Percentiles rank a stretch among this genome's conserved stretches.
Conservation (phyloP, 1,140 invertebrate genomes). For the Pachyrhynchus sulphureomaculatus region DNA sequence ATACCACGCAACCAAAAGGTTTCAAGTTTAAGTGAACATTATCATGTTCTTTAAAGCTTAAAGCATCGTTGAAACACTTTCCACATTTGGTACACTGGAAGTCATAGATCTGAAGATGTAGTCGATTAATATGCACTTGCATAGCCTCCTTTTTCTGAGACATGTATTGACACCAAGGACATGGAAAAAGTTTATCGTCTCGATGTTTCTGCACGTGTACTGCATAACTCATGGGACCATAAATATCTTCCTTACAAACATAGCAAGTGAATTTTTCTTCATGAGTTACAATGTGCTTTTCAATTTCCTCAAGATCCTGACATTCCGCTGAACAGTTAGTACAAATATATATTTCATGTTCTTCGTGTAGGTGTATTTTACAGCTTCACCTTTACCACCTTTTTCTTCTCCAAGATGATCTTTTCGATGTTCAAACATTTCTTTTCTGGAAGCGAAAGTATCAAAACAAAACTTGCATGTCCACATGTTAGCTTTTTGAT, state of each 20-base stretch:
- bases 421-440: slow-evolving; percentile 36
- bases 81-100: slow-evolving; percentile 56
- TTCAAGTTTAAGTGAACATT: slow-evolving; percentile 69
- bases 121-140: slow-evolving; percentile 37
- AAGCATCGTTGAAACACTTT: slow-evolving; percentile 52
- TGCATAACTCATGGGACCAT: slow-evolving; percentile 39
- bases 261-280: slow-evolving; percentile 37
- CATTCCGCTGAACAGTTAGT: slow-evolving; percentile 38
- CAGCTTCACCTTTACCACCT: background rate
- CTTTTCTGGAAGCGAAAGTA: slow-evolving; percentile 34
- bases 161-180: slow-evolving; percentile 39
- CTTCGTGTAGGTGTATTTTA: slow-evolving; percentile 36
- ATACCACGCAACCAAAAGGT: slow-evolving; percentile 64
- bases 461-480: slow-evolving; percentile 39
- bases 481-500: slow-evolving; percentile 37
- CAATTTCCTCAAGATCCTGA: slow-evolving; percentile 37
- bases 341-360: slow-evolving; percentile 38
- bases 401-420: slow-evolving; percentile 22
- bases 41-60: slow-evolving; percentile 56
- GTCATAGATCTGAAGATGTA: slow-evolving; percentile 47
- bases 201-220: slow-evolving; percentile 37
- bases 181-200: slow-evolving; percentile 34
- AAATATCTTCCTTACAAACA: slow-evolving; percentile 32
- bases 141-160: slow-evolving; percentile 37
- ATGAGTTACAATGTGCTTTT: slow-evolving; percentile 48